Evolutionary conservation across 2,113 vertebrate species (phyloP), one percentile per base, ranked within the genome.

Genomic region (Solea solea): DNA sequence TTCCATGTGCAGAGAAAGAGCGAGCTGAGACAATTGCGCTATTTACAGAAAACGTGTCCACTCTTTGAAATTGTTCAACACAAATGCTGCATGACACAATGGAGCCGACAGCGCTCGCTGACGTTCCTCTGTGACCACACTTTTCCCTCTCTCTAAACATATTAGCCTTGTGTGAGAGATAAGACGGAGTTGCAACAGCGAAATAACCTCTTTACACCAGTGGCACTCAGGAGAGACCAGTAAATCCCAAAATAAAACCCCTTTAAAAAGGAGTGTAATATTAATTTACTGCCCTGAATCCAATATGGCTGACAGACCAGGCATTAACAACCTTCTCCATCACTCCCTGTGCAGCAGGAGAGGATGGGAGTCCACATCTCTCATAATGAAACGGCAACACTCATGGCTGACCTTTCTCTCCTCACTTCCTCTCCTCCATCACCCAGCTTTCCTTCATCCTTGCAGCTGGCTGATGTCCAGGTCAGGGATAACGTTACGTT

Each of bases 231-330:
- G 88, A 81, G 90, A 90, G 81, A 82, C 73, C 55, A 76, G 84
- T 88, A 88, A 91, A 91, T 87, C 86, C 88, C 81, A 80, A 91
- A 90, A 90, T 88, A 89, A 90, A 90, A 81, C 76, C 81, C 54
- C 62, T 82, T 86, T 84, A 80, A 85, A 86, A 86, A 72, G 21
- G 66, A 86, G 80, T 69, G 85, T 79, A 82, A 88, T 91, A 92
- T 91, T 90, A 91, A 91, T 92, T 91, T 90, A 90, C 85, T 82
- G 85, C 83, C 73, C 67, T 77, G 76, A 89, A 91, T 90, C 90
- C 87, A 91, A 90, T 86, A 89, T 85, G 86, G 84, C 83, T 83
- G 89, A 89, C 88, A 83, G 81, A 75, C 64, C 49, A 68, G 80
- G 76, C 79, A 85, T 91, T 92, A 88, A 86, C 83, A 86, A 60